Evolutionary conservation across 2,888 invertebrate genomes (phyloP).

Genomic region (Formica aserva): DNA sequence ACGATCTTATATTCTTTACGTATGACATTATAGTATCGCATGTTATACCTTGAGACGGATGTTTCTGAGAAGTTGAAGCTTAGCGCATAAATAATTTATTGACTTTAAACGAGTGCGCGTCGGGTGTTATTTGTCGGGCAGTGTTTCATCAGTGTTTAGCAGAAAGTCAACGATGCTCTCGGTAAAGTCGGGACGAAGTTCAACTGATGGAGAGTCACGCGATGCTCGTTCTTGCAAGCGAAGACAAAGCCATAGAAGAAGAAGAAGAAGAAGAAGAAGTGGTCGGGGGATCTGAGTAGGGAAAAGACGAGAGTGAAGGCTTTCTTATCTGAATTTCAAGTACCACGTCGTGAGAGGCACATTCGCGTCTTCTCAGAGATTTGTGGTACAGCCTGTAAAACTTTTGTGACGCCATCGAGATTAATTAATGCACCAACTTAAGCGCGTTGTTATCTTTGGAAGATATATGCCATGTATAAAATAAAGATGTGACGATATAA

Average conservation of each 20-base stretch:
- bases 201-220: slow-evolving; percentile 55
- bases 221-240: slow-evolving; percentile 37
- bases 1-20: background rate
- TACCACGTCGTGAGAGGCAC: slow-evolving; percentile 54
- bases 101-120: slow-evolving; percentile 54
- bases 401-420: slow-evolving; percentile 52
- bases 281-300: slow-evolving; percentile 27
- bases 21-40: background rate
- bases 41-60: slow-evolving; percentile 7
- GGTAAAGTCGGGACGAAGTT: slow-evolving; percentile 55
- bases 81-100: slow-evolving; percentile 60
- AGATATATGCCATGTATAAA: slow-evolving; percentile 9
- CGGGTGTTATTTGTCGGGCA: slow-evolving; percentile 46
- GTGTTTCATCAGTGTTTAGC: slow-evolving; percentile 63
- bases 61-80: slow-evolving; percentile 20
- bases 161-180: slow-evolving; percentile 55
- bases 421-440: slow-evolving; percentile 55
- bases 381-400: slow-evolving; percentile 55
- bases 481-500: background rate
- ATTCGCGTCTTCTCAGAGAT: slow-evolving; percentile 47
- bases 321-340: slow-evolving; percentile 68
- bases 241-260: slow-evolving; percentile 56
- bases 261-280: slow-evolving; percentile 23
- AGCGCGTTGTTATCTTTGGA: slow-evolving; percentile 32
- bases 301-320: slow-evolving; percentile 42